These are phyloP conservation scores for Onychorhynchus coronatus DNA, from an alignment of 2,113 vertebrate species.

Conservation along the genomic window DNA sequence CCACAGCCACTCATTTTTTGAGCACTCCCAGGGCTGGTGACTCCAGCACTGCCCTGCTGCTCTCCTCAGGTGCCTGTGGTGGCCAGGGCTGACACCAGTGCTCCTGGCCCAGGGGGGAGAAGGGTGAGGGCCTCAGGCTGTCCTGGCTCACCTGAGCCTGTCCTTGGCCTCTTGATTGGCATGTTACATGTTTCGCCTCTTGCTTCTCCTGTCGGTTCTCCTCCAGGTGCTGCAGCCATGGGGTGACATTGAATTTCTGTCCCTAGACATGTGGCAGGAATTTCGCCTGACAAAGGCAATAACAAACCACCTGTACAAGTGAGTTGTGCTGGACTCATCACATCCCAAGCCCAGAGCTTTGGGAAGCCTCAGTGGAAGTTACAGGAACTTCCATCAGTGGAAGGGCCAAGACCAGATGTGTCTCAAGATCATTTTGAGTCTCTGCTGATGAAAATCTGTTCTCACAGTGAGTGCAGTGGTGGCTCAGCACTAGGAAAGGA, in stretches of 20 bases:
- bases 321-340: neutral
- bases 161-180: neutral
- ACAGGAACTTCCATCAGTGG: neutral
- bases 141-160: neutral
- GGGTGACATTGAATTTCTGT: conserved; percentile 61
- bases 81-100: neutral
- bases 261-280: conserved; percentile 74
- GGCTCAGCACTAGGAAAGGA: neutral
- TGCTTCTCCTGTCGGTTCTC: neutral
- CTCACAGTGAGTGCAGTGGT: neutral
- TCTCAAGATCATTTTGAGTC: neutral
- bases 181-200: neutral
- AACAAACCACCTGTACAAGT: conserved; percentile 77
- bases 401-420: neutral
- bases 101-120: neutral
- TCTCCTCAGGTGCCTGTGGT: neutral
- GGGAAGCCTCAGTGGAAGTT: neutral
- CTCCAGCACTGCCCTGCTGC: neutral
- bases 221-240: conserved; percentile 76
- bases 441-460: neutral
- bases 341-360: neutral
- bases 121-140: neutral
- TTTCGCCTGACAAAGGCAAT: conserved; percentile 80
- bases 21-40: neutral
- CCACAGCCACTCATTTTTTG: neutral